Evolutionary conservation across 2,797 vertebrate genomes (phyloP), one percentile per base, ranked within the genome.

Genomic region (Petrocephalus schoutedeni): DNA sequence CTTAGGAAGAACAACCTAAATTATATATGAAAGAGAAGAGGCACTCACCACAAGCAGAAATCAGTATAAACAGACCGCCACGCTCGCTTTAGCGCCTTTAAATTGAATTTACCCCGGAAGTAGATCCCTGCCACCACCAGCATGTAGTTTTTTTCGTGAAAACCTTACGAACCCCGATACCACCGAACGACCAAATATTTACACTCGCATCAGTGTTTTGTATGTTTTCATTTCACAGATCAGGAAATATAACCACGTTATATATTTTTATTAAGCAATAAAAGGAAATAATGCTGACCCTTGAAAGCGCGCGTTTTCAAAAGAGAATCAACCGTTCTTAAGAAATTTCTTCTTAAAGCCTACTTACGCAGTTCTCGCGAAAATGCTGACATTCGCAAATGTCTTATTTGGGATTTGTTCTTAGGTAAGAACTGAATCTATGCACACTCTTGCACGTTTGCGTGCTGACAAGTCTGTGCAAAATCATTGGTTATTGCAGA

Each of bases 101-200:
- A 54, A 87, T 87, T 8, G 67, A n/a, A 51, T 32, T 77, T 58
- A 57, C n/a, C 86, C 86, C 86, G 86, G 86, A 87, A 77, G 28
- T 56, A 14, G 12, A 77, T 32, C 36, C 71, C 71, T 67, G 61
- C 21, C 36, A 16, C 23, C 5, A 23, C 12, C 10, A 41, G 71
- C 0, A 14, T 36, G 71, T 77, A 12, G 28, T 5, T 77, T 32
- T 28, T 36, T 28, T 0, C 1, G 5, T 71, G 10, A 21, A 74
- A 1, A 9, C 2, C 14, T 80, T 41, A 28, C 9, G 1, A 71
- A 36, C 10, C 32, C 4, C 28, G 12, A 67, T 67, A 23, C 36
- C 36, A 41, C 36, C 36, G 36, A 32, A 67, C 3, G 23, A 67
- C 8, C 61, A 67, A 67, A 67, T 67, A 67, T 67, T 71, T 14